These are phyloP conservation scores for Chaenocephalus aceratus DNA, from an alignment of 2,113 vertebrate genomes.

Conservation along the genomic window DNA sequence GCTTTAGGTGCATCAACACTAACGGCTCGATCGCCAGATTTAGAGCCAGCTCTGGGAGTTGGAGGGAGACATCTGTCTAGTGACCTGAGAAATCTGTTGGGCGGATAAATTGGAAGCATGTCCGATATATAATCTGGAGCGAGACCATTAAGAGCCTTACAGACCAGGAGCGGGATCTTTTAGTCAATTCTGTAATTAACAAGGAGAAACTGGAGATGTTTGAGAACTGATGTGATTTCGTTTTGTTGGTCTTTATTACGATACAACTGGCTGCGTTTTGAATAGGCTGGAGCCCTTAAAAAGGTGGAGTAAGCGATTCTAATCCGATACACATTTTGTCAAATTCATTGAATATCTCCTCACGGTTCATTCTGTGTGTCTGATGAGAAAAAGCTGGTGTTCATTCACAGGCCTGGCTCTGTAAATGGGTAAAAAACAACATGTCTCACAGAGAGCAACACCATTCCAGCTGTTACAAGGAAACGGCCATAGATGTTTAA, in stretches of 20 bases:
- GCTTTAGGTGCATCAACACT: constrained; percentile 37
- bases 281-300: background rate
- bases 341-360: too few relatives aligned
- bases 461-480: too few relatives aligned
- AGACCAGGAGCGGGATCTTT: constrained; percentile 28
- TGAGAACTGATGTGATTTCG: background rate
- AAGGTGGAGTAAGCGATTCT: background rate
- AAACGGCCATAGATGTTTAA: too few relatives aligned
- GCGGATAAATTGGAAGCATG: constrained; percentile 52
- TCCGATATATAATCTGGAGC: constrained; percentile 46
- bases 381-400: too few relatives aligned
- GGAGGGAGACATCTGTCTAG: constrained; percentile 56
- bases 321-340: too few relatives aligned
- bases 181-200: constrained; percentile 23
- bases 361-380: too few relatives aligned
- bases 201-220: constrained; percentile 3
- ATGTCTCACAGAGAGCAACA: too few relatives aligned
- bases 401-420: too few relatives aligned
- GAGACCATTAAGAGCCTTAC: constrained; percentile 40
- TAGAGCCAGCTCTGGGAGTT: constrained; percentile 39
- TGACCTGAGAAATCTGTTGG: constrained; percentile 62
- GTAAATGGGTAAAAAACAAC: too few relatives aligned
- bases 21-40: constrained; percentile 36
- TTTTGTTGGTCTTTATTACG: background rate
- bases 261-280: background rate